These are phyloP conservation scores for Phocoena phocoena DNA, from an alignment of 2,113 vertebrate genomes.

Conservation along the genomic window DNA sequence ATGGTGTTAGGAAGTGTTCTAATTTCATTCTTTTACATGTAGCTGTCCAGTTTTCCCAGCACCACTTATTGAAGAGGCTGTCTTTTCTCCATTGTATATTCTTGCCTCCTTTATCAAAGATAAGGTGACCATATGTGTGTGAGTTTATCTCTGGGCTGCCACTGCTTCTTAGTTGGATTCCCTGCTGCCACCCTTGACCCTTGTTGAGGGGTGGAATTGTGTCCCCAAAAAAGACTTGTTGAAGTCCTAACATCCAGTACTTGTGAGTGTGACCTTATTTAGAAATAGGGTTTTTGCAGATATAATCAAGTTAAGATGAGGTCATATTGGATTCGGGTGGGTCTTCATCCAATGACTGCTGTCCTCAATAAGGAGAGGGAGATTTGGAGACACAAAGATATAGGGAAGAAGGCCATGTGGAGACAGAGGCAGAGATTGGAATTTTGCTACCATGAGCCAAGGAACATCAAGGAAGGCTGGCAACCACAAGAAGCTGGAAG, in stretches of 20 bases:
- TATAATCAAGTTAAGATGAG: background rate
- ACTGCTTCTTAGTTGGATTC: background rate
- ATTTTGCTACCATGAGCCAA: background rate
- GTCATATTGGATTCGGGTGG: background rate
- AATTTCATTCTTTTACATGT: no score
- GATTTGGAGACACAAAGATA: background rate
- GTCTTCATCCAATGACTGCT: background rate
- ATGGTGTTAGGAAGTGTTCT: no score
- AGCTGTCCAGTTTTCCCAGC: no score
- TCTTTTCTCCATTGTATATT: no score
- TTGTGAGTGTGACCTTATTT: background rate
- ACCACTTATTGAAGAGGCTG: no score
- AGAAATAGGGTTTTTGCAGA: background rate
- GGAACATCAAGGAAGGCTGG: background rate
- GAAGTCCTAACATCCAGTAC: background rate
- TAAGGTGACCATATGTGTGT: no score
- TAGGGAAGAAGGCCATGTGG: background rate
- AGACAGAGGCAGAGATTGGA: background rate
- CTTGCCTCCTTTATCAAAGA: no score
- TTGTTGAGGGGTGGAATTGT: background rate
- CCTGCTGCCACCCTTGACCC: background rate
- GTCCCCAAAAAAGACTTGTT: background rate
- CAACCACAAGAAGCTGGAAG: background rate
- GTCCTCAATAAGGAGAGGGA: background rate
- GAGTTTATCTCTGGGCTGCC: background rate